Conservation (phyloP, 1,140 invertebrate genomes). For the Drosophila fuyamai region DNA sequence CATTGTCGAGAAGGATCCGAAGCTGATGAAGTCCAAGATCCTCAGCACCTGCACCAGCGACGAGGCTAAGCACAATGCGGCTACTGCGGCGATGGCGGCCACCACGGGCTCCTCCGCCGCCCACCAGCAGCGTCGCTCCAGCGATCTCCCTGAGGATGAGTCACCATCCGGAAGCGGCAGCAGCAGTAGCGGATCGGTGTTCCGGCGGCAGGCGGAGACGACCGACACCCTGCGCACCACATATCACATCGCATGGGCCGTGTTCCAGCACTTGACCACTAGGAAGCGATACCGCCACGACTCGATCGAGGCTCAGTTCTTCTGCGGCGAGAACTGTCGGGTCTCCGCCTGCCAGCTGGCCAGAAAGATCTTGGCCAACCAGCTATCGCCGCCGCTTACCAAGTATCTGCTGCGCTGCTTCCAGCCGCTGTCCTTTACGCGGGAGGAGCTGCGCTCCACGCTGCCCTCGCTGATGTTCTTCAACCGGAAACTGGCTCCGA, state of each 20-base stretch:
- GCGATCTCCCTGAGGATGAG: conserved; percentile 35
- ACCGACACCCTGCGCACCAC: conserved; percentile 60
- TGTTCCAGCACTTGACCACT: conserved; percentile 74
- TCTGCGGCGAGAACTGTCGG: conserved; percentile 75
- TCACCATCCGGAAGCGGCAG: conserved; percentile 8
- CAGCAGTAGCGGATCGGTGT: conserved; percentile 29
- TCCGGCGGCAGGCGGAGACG: conserved; percentile 57
- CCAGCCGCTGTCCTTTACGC: conserved; percentile 75
- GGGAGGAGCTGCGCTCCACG: conserved; percentile 75
- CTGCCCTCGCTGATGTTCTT: conserved; percentile 81
- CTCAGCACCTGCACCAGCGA: conserved; percentile 80
- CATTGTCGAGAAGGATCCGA: conserved; percentile 80
- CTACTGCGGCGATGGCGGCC: conserved; percentile 49
- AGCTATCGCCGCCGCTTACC: conserved; percentile 72
- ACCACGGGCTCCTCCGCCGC: conserved; percentile 50
- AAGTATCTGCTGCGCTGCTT: conserved; percentile 76
- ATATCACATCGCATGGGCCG: conserved; percentile 84
- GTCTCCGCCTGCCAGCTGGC: conserved; percentile 76
- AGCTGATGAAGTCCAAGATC: conserved; percentile 81
- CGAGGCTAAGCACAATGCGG: conserved; percentile 68
- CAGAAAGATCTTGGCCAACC: conserved; percentile 77
- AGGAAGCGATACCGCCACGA: conserved; percentile 75
- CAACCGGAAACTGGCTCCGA: conserved; percentile 78
- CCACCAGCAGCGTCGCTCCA: conserved; percentile 45
- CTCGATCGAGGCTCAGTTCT: conserved; percentile 71